A percentile compares a stretch with the other conserved stretches of the same genome.
Evolutionary conservation across 2,113 vertebrate genomes (phyloP).

Genomic region (Dasyornis broadbenti): DNA sequence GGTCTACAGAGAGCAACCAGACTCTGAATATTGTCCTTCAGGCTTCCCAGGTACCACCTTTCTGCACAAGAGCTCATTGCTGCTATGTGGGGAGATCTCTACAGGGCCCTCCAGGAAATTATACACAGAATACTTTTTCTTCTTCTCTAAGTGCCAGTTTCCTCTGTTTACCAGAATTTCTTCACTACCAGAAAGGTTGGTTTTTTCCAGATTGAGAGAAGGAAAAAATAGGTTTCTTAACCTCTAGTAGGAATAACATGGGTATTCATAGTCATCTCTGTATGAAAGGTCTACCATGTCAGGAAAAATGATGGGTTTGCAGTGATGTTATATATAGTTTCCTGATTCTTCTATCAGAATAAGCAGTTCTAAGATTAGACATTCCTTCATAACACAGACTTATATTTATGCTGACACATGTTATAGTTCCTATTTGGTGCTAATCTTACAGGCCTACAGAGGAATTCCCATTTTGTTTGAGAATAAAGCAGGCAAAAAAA

Average conservation of each 20-base stretch:
- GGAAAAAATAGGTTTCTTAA: neutral
- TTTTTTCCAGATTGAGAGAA: neutral
- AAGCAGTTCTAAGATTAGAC: neutral
- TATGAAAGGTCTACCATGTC: neutral
- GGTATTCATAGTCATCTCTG: neutral
- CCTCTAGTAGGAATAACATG: neutral
- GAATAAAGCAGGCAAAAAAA: neutral
- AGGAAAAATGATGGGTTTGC: neutral
- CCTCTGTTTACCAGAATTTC: neutral
- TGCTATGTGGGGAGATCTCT: neutral
- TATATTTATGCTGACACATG: neutral
- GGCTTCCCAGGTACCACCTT: neutral
- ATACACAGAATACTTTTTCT: neutral
- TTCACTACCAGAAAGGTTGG: neutral
- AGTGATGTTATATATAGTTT: neutral
- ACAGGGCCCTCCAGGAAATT: neutral
- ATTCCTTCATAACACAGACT: neutral
- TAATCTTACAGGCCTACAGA: neutral
- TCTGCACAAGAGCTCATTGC: neutral
- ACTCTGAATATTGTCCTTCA: neutral
- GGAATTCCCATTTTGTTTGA: neutral
- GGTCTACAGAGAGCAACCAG: neutral
- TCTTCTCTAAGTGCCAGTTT: neutral
- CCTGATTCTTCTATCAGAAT: neutral
- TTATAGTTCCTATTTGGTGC: neutral